Percentiles rank a stretch among this genome's conserved stretches.
phyloP scores from a whole-genome alignment of 2,113 vertebrate species.

The Melanostigma gelatinosum region DNA sequence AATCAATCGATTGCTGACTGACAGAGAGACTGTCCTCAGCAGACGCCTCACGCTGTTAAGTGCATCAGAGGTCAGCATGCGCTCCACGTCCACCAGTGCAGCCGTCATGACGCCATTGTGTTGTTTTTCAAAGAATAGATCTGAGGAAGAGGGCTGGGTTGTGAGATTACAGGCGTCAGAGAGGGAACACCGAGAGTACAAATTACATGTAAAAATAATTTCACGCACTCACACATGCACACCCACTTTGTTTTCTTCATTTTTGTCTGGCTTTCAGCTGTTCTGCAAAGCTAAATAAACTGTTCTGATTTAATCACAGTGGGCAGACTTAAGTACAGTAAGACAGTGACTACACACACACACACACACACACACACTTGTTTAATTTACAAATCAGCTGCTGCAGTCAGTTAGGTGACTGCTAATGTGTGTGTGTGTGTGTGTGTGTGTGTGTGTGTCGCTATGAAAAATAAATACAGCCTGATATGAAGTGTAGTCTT shows the following conservation, averaged over 20 bases:
- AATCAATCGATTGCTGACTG: constrained; percentile 1
- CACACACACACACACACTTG: not conserved
- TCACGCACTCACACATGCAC: not conserved
- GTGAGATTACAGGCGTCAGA: constrained; percentile 51
- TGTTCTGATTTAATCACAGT: constrained; percentile 30
- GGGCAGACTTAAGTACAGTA: not conserved
- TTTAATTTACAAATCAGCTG: constrained; percentile 43
- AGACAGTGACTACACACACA: constrained; percentile 20
- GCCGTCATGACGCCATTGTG: constrained; percentile 23
- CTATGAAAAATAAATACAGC: constrained; percentile 3
- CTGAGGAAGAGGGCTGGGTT: constrained; percentile 53
- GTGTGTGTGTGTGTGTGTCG: not conserved
- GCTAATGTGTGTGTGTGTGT: not conserved
- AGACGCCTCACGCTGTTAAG: constrained; percentile 8
- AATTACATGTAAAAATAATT: constrained; percentile 22
- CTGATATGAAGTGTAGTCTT: not conserved
- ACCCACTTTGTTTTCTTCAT: constrained; percentile 12
- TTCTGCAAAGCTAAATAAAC: constrained; percentile 38
- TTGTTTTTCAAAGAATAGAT: constrained; percentile 57
- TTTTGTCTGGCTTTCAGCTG: constrained; percentile 22
- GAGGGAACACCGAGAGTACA: constrained; percentile 20
- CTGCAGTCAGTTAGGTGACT: constrained; percentile 5
- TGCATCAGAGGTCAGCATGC: constrained; percentile 16
- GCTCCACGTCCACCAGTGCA: not conserved
- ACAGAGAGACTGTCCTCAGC: constrained; percentile 4